phyloP scores from a whole-genome alignment of 2,797 vertebrate genomes.

The Momotus momota region DNA sequence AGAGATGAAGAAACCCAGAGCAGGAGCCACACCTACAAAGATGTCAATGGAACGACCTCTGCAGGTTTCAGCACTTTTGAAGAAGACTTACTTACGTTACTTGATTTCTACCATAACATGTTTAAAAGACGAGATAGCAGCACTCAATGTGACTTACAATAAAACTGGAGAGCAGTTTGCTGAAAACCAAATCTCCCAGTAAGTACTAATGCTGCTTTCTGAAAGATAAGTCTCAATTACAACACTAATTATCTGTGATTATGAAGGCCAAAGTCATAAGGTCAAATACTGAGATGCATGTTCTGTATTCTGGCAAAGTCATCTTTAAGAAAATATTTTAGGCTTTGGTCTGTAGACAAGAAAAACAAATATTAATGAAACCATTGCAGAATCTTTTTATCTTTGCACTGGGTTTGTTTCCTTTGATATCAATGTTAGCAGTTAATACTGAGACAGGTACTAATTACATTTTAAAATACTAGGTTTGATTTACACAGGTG shows the following conservation, averaged over 20 bases:
- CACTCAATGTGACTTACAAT: background rate
- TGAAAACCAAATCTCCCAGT: background rate
- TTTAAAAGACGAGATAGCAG: background rate
- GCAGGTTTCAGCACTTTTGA: background rate
- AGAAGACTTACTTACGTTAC: background rate
- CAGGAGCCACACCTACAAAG: background rate
- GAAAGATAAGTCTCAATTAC: background rate
- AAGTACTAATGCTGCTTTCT: background rate
- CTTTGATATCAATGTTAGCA: background rate
- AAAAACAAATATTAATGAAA: background rate
- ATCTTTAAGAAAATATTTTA: background rate
- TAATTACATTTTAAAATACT: slow-evolving; percentile 44
- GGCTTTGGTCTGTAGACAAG: background rate
- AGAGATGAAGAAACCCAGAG: background rate
- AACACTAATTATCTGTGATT: background rate
- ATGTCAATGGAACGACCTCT: fast-evolving
- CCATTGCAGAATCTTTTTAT: background rate
- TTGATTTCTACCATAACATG: background rate
- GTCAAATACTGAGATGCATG: background rate
- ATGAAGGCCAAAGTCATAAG: background rate
- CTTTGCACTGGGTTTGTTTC: background rate
- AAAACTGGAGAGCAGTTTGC: background rate
- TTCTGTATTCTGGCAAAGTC: background rate
- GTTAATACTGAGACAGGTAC: slow-evolving; percentile 9
- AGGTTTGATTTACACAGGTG: background rate